Evolutionary conservation across 2,113 vertebrate species (phyloP).

Genomic region (Sylvilagus bachmani): DNA sequence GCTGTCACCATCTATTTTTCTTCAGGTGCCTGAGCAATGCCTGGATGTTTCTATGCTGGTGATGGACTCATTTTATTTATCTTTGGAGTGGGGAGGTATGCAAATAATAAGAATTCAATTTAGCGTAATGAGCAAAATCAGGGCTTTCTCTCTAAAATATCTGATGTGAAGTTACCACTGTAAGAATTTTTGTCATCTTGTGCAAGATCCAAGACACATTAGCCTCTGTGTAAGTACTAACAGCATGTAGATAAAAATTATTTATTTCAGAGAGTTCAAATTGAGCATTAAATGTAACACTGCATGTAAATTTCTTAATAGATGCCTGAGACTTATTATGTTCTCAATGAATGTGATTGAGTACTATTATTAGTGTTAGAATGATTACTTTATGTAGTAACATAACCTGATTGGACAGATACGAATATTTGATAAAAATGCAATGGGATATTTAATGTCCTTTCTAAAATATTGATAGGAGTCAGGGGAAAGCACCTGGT

Average conservation of each 20-base stretch:
- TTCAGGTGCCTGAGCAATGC: not conserved
- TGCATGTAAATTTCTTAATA: not conserved
- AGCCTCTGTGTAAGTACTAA: not conserved
- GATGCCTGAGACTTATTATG: not conserved
- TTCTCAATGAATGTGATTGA: not conserved
- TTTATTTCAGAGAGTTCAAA: not conserved
- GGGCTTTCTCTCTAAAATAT: not conserved
- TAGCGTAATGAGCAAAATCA: not conserved
- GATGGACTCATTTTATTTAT: not conserved
- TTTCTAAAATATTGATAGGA: not conserved
- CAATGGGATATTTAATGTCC: not conserved
- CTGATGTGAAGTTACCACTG: not conserved
- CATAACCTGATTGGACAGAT: not conserved
- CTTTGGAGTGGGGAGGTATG: not conserved
- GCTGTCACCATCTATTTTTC: not conserved
- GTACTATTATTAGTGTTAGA: not conserved
- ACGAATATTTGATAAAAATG: slow-evolving; percentile 35
- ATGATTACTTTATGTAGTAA: not conserved
- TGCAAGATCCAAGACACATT: not conserved
- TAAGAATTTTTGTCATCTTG: slow-evolving; percentile 2
- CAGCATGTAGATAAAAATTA: not conserved
- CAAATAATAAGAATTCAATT: not conserved
- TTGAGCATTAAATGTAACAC: not conserved
- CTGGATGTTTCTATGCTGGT: not conserved
- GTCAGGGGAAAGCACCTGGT: slow-evolving; percentile 49